Evolutionary conservation across 2,797 vertebrate species (phyloP).

Genomic region (Benthosema pterotum): DNA sequence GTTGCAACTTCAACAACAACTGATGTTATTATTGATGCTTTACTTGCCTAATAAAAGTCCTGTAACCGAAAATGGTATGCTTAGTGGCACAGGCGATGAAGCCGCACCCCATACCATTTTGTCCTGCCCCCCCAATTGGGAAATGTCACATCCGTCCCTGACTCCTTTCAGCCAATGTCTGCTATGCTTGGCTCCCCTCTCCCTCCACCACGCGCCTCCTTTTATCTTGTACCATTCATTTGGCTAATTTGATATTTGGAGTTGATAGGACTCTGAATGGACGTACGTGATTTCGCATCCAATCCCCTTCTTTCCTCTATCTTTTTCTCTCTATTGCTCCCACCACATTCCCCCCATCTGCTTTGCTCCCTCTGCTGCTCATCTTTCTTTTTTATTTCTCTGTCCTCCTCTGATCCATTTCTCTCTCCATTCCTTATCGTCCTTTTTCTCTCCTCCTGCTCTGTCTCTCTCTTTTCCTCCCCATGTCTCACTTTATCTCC

Average conservation of each 20-base stretch:
- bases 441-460: constrained; percentile 33
- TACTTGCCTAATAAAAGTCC: too few relatives aligned
- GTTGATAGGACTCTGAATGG: constrained; percentile 73
- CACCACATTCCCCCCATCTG: neutral
- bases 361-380: constrained; percentile 5
- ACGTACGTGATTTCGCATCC: constrained; percentile 61
- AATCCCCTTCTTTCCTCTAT: constrained; percentile 44
- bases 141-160: too few relatives aligned
- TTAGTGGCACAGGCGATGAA: too few relatives aligned
- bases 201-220: constrained; percentile 47
- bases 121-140: too few relatives aligned
- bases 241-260: constrained; percentile 81
- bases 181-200: constrained; percentile 34
- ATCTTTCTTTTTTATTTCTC: constrained; percentile 33
- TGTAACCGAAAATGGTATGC: too few relatives aligned
- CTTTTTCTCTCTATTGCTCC: neutral
- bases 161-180: constrained; percentile 56
- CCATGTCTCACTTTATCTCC: constrained; percentile 7
- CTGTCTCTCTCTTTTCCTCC: constrained; percentile 19
- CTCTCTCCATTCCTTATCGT: constrained; percentile 5
- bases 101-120: too few relatives aligned
- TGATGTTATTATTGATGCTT: too few relatives aligned
- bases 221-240: constrained; percentile 80
- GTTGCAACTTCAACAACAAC: too few relatives aligned
- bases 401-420: constrained; percentile 23